phyloP scores from a whole-genome alignment of 2,888 invertebrate genomes.

The Loripinus fragilis region DNA sequence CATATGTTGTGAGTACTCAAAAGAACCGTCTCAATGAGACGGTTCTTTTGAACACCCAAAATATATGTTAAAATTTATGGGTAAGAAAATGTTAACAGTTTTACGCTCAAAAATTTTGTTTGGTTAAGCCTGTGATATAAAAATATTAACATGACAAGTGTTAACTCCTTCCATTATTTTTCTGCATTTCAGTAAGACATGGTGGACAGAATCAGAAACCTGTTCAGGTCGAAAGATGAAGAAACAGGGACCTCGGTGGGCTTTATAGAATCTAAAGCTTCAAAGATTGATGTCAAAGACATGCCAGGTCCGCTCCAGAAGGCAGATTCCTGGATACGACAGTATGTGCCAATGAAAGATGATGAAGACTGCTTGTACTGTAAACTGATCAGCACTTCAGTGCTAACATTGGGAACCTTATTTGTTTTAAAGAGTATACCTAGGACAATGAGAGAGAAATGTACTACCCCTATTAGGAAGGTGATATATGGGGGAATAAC shows the following conservation, averaged over 20 bases:
- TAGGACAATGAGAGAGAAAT: neutral
- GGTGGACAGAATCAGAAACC: neutral
- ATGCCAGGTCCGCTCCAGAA: constrained; percentile 1
- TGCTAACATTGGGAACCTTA: neutral
- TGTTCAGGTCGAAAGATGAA: neutral
- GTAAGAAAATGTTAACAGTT: too few relatives aligned
- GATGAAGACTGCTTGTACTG: constrained; percentile 12
- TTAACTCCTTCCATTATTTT: too few relatives aligned
- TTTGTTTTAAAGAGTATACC: neutral
- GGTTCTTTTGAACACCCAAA: too few relatives aligned
- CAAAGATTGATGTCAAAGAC: neutral
- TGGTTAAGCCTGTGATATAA: too few relatives aligned
- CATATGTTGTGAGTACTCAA: too few relatives aligned
- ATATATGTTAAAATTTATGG: too few relatives aligned
- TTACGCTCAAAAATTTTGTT: too few relatives aligned
- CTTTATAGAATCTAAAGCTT: neutral
- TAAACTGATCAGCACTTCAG: neutral
- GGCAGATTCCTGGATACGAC: neutral
- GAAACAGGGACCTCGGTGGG: neutral
- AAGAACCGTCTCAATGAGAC: too few relatives aligned
- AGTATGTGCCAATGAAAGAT: neutral
- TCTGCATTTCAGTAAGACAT: too few relatives aligned
- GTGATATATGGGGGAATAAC: neutral
- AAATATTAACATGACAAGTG: too few relatives aligned
- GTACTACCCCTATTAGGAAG: neutral